Percentiles rank a stretch among this genome's conserved stretches.
These are phyloP conservation scores for Artibeus jamaicensis DNA, from an alignment of 2,797 vertebrate species.

Conservation along the genomic window DNA sequence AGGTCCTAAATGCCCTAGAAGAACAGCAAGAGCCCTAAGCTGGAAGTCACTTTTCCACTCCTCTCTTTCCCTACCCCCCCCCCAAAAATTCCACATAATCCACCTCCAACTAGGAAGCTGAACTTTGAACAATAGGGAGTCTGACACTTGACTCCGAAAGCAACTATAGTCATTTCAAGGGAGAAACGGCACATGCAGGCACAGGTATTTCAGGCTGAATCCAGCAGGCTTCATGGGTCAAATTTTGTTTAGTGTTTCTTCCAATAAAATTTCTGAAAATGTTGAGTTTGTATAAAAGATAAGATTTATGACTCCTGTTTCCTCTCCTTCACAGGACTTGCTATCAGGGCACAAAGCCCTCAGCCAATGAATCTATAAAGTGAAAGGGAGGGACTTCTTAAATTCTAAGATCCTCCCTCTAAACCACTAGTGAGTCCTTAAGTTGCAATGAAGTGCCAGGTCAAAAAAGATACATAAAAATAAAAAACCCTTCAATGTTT, in stretches of 20 bases:
- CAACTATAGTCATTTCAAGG: not conserved
- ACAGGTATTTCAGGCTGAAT: not conserved
- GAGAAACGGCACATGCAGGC: not conserved
- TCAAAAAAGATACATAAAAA: not conserved
- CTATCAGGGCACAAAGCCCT: not conserved
- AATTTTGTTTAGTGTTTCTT: not conserved
- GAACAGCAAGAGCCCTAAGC: slow-evolving; percentile 21
- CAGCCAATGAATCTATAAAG: not conserved
- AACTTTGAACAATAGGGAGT: not conserved
- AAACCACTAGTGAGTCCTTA: not conserved
- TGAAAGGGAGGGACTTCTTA: not conserved
- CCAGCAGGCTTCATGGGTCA: not conserved
- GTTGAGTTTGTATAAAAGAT: slow-evolving; percentile 34
- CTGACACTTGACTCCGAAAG: not conserved
- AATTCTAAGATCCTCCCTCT: not conserved
- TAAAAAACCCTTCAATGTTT: not conserved
- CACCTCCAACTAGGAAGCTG: not conserved
- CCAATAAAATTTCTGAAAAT: slow-evolving; percentile 34
- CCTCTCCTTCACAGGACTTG: not conserved
- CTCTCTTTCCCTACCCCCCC: not conserved
- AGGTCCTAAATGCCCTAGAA: slow-evolving; percentile 48
- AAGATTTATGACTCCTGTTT: not conserved
- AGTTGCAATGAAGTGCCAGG: not conserved
- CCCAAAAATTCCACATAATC: not conserved
- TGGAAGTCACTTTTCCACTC: not conserved